A percentile compares a stretch with the other conserved stretches of the same genome.
phyloP scores from a whole-genome alignment of 2,113 vertebrate genomes.

The Azemiops feae region DNA sequence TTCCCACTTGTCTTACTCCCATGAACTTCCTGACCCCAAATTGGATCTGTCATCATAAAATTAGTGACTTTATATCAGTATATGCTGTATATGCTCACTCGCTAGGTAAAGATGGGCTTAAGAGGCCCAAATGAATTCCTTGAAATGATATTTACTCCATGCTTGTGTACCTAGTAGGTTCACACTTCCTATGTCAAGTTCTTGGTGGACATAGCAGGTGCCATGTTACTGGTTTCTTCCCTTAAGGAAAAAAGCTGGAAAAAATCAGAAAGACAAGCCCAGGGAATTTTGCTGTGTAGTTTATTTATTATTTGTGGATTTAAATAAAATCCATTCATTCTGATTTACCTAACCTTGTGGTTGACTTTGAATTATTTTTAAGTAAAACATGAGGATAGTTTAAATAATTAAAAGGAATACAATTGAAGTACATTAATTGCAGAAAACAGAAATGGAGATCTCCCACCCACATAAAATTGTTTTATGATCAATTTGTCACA shows the following conservation, averaged over 20 bases:
- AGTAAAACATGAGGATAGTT: not conserved
- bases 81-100: not conserved
- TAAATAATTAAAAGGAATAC: not conserved
- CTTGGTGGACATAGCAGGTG: not conserved
- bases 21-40: not conserved
- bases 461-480: not conserved
- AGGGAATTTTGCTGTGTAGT: not conserved
- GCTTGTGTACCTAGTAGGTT: not conserved
- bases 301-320: not conserved
- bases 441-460: not conserved
- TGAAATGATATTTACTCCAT: not conserved
- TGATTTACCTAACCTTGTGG: not conserved
- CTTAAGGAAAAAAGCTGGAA: not conserved
- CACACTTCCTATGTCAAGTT: not conserved
- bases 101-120: not conserved
- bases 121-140: not conserved
- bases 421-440: not conserved
- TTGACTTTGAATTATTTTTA: not conserved
- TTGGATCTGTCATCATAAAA: not conserved
- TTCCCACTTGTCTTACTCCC: not conserved
- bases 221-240: not conserved
- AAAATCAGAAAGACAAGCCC: not conserved
- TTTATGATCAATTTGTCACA: not conserved
- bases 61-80: not conserved
- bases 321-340: not conserved